These are phyloP conservation scores for Festucalex cinctus DNA, from an alignment of 2,113 vertebrate species.

Conservation along the genomic window DNA sequence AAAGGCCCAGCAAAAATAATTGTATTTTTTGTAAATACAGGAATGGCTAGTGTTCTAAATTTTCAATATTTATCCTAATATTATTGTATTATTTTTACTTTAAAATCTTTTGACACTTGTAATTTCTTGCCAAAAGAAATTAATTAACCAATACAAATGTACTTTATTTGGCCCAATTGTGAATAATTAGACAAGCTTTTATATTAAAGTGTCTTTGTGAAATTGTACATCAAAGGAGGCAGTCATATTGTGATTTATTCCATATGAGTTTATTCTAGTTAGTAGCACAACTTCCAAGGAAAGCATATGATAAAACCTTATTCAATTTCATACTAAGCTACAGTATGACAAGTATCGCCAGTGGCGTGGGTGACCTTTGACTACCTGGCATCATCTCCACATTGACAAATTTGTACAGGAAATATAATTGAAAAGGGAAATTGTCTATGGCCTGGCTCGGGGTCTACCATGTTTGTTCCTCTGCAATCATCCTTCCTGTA, in stretches of 20 bases:
- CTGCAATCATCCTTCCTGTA: background rate
- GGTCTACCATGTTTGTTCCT: constrained; percentile 33
- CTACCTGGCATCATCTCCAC: background rate
- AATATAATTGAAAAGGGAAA: constrained; percentile 18
- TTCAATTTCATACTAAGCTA: background rate
- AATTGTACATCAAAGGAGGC: background rate
- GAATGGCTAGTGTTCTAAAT: too few species aligned
- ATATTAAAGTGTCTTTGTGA: background rate
- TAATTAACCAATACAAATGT: too few species aligned
- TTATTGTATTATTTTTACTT: too few species aligned
- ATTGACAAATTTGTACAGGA: constrained; percentile 8
- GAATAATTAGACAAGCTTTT: background rate
- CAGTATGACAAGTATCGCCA: background rate
- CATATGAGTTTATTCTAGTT: background rate
- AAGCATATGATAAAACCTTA: too few species aligned
- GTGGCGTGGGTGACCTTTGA: background rate
- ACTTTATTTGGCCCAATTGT: background rate
- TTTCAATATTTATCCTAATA: too few species aligned
- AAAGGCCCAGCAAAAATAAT: too few species aligned
- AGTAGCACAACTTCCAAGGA: background rate
- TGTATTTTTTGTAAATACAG: too few species aligned
- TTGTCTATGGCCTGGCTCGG: constrained; percentile 10
- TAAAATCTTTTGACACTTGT: too few species aligned
- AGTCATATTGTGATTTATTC: background rate
- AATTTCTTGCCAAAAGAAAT: too few species aligned